These are phyloP conservation scores for Odobenus rosmarus DNA, from an alignment of 2,113 vertebrate species.

Conservation along the genomic window DNA sequence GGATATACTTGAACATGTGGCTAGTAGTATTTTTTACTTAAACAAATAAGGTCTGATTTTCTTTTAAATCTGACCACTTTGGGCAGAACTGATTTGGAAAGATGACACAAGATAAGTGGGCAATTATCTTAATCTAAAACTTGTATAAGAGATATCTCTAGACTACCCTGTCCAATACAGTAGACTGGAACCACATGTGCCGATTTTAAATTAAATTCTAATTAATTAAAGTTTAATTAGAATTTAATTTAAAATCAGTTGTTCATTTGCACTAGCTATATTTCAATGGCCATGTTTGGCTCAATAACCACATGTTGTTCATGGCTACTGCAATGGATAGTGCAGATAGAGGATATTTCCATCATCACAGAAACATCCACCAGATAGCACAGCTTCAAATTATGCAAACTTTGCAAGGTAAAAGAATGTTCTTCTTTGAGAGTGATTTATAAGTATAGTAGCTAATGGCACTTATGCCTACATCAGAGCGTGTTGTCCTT, in stretches of 20 bases:
- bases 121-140: not conserved
- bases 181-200: not conserved
- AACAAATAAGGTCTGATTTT: not conserved
- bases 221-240: not conserved
- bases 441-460: conserved; percentile 10
- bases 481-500: conserved; percentile 50
- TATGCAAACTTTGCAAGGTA: conserved; percentile 45
- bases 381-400: not conserved
- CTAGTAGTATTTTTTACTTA: not conserved
- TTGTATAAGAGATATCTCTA: not conserved
- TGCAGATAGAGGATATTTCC: not conserved
- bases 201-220: not conserved
- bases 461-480: conserved; percentile 45
- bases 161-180: not conserved
- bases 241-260: not conserved
- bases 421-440: conserved; percentile 11
- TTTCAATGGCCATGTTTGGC: not conserved
- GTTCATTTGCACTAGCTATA: not conserved
- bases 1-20: not conserved
- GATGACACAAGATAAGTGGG: not conserved
- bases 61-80: not conserved
- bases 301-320: not conserved
- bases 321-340: not conserved
- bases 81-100: not conserved
- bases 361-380: not conserved